phyloP scores from a whole-genome alignment of 2,888 invertebrate species.

The Volucella inflata region DNA sequence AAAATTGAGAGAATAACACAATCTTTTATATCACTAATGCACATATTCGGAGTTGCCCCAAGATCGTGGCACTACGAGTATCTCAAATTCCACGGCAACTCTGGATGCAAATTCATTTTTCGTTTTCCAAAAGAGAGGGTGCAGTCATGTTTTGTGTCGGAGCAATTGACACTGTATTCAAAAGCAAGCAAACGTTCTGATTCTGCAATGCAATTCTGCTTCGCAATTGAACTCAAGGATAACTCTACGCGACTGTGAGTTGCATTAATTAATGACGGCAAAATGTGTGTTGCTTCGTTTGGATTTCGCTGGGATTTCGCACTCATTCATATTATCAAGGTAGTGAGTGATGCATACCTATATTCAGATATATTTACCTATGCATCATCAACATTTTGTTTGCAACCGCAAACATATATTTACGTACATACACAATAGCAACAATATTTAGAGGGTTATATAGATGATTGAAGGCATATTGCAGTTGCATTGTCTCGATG shows the following conservation, averaged over 20 bases:
- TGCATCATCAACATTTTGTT: too few relatives aligned
- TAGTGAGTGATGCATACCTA: slow-evolving; percentile 10
- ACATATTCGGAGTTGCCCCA: background rate
- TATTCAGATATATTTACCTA: background rate
- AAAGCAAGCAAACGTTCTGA: slow-evolving; percentile 55
- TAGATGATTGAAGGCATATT: slow-evolving; percentile 55
- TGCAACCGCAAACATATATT: background rate
- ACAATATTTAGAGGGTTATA: slow-evolving; percentile 41
- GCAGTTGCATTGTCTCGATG: slow-evolving; percentile 56
- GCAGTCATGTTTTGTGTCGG: slow-evolving; percentile 67
- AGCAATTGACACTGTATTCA: slow-evolving; percentile 73
- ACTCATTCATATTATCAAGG: slow-evolving; percentile 22
- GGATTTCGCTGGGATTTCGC: slow-evolving; percentile 42
- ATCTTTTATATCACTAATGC: background rate
- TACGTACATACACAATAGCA: slow-evolving; percentile 23
- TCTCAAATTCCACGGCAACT: background rate
- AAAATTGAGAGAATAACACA: too few relatives aligned
- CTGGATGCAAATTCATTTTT: slow-evolving; percentile 40
- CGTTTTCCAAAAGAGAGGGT: slow-evolving; percentile 43
- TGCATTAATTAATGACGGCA: slow-evolving; percentile 72
- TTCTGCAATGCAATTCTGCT: slow-evolving; percentile 41
- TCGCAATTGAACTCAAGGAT: slow-evolving; percentile 73
- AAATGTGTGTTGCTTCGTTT: slow-evolving; percentile 39
- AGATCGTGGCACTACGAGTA: background rate
- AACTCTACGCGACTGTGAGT: slow-evolving; percentile 68